Evolutionary conservation across 2,797 vertebrate genomes (phyloP), one percentile per base, ranked within the genome.

Genomic region (Eidolon dupreanum): DNA sequence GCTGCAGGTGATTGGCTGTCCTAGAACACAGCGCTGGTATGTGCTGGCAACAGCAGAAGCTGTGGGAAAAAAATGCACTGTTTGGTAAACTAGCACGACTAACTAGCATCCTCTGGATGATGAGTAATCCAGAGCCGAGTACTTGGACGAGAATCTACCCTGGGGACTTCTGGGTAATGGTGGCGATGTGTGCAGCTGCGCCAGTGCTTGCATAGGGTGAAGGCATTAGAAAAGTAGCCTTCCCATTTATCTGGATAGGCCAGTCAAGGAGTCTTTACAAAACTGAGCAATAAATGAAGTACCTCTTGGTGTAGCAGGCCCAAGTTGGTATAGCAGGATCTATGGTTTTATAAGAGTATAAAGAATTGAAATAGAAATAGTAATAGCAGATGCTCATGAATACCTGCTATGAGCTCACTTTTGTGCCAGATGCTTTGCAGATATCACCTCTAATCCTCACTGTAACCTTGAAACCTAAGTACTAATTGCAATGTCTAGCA

Each of bases 1-100:
- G 41, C 75, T 83, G 70, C 65, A 94, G 92, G 53, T 90, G 53
- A 88, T 90, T 19, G 93, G 78, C 33, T 31, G 41, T 90, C 22
- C 65, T 92, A 22, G 79, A 83, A 63, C 1, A 12, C 1, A 31
- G 75, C n/a, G 9, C 16, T 2, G 7, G 28, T 49, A 3, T 41
- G 38, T 51, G 51, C 66, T 43, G 66, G 61, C 28, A 31, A 8
- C 8, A 36, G 59, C 28, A 70, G 75, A 57, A 59, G 57, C 57
- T 3, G 2, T 17, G 12, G 51, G 70, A 26, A 28, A 6, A 51
- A 65, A 51, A 41, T 38, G 17, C 7, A 66, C 41, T 73, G 82
- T 53, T 59, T 89, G 68, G 28, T 68, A 91, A 93, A 49, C 12
- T 33, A 86, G 70, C 17, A 49, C 3, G 20, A 74, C 57, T 78